Evolutionary conservation across 2,113 vertebrate genomes (phyloP), one percentile per base, ranked within the genome.

Genomic region (Otus sunia): DNA sequence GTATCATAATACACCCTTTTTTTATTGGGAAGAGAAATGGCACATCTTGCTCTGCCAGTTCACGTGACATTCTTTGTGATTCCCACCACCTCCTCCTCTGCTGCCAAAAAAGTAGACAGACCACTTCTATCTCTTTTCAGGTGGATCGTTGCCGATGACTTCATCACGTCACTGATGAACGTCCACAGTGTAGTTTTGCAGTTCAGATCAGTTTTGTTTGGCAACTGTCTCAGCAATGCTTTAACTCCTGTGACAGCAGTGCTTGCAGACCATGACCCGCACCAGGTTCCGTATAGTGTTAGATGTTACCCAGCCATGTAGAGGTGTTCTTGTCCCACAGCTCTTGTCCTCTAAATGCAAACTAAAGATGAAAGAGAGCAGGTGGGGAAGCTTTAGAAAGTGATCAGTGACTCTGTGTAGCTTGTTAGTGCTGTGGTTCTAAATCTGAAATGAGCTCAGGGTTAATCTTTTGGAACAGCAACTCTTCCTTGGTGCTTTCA

Each of bases 211-310:
- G 25, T 6, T 43, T 47, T 36, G 26, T 25, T 30, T 34, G 53
- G 50, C 58, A 47, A 39, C 49, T 39, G 12, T 26, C 47, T 67
- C 66, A 15, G 32, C 60, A n/a, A 5, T 52, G 25, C 26, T 50
- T 30, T 15, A 29, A 5, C 21, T 36, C 67, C 5, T 23, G 3
- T 4, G 14, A 19, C 27, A 56, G 45, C 39, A 36, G 1, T 7
- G 62, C 32, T 53, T 30, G 34, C 27, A 86, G 85, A 32, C 49
- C 59, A 30, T 1, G 6, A 45, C 11, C 78, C 34, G 55, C 68
- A 17, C 59, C 4, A 4, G 8, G 30, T 32, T 23, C 2, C 2
- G 1, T 18, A 4, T 1, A 18, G 9, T 5, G 39, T 21, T 26
- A 55, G 13, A 2, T 25, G 34, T 11, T 20, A 30, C 30, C 23